Evolutionary conservation across 2,113 vertebrate species (phyloP).

Genomic region (Myodes glareolus): DNA sequence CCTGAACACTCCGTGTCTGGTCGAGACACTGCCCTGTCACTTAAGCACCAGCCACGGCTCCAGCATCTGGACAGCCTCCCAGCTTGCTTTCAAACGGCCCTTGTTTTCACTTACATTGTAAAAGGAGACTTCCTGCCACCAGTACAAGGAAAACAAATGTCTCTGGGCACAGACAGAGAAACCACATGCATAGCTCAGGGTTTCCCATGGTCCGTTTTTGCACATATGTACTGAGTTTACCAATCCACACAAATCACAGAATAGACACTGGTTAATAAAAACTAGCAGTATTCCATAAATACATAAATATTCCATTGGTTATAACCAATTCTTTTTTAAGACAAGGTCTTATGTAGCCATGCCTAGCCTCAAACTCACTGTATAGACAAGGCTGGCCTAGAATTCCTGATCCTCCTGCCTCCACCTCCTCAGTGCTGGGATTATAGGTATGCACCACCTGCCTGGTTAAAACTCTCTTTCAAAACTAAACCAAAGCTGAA

Average conservation of each 20-base stretch:
- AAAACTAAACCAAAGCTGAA: neutral
- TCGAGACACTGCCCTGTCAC: accelerated
- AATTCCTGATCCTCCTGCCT: neutral
- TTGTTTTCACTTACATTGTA: neutral
- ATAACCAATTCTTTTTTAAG: neutral
- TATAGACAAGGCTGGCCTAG: neutral
- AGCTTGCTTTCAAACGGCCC: neutral
- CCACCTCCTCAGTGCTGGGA: neutral
- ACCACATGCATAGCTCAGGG: neutral
- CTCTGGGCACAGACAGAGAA: neutral
- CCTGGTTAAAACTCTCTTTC: neutral
- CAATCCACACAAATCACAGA: neutral
- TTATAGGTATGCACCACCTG: neutral
- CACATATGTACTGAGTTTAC: neutral
- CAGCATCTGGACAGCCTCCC: neutral
- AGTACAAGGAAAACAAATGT: neutral
- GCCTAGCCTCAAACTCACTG: neutral
- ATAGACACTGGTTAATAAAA: neutral
- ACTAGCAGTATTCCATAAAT: neutral
- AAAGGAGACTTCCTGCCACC: neutral
- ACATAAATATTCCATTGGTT: no score
- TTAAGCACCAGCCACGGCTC: neutral
- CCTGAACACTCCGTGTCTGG: neutral
- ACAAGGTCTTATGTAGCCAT: neutral
- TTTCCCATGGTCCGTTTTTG: no score